phyloP scores from a whole-genome alignment of 2,797 vertebrate species.

The Mus caroli region DNA sequence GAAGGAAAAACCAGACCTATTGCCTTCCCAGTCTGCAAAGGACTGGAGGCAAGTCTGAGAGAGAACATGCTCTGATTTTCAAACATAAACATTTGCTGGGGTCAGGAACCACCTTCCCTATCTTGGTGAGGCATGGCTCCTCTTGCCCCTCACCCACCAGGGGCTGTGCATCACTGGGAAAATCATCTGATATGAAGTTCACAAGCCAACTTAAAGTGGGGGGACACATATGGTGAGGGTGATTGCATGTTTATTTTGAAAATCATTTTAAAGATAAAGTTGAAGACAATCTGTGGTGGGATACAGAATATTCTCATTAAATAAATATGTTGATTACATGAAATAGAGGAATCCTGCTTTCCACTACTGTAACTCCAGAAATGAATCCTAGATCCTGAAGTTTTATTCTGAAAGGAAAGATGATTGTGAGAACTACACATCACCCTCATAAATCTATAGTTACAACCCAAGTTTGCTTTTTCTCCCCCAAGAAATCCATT shows the following conservation, averaged over 20 bases:
- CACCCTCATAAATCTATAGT: background rate
- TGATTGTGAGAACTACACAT: background rate
- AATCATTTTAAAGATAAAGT: background rate
- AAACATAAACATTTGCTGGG: background rate
- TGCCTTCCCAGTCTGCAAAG: background rate
- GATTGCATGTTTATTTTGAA: background rate
- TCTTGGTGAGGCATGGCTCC: background rate
- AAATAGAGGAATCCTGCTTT: background rate
- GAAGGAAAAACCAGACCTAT: constrained; percentile 35
- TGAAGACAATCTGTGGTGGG: too few species aligned
- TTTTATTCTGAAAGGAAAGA: background rate
- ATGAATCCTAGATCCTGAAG: background rate
- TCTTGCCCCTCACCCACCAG: background rate
- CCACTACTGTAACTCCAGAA: background rate
- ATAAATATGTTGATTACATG: background rate
- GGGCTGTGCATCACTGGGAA: background rate
- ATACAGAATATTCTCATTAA: background rate
- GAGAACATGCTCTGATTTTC: background rate
- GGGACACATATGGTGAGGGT: background rate
- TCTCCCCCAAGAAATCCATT: background rate
- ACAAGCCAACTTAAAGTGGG: background rate
- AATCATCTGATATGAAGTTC: background rate
- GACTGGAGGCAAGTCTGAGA: background rate
- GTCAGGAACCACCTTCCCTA: background rate
- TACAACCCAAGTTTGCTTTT: background rate